A percentile compares a stretch with the other conserved stretches of the same genome.
Evolutionary conservation across 2,797 vertebrate genomes (phyloP).

Genomic region (Limosa lapponica): DNA sequence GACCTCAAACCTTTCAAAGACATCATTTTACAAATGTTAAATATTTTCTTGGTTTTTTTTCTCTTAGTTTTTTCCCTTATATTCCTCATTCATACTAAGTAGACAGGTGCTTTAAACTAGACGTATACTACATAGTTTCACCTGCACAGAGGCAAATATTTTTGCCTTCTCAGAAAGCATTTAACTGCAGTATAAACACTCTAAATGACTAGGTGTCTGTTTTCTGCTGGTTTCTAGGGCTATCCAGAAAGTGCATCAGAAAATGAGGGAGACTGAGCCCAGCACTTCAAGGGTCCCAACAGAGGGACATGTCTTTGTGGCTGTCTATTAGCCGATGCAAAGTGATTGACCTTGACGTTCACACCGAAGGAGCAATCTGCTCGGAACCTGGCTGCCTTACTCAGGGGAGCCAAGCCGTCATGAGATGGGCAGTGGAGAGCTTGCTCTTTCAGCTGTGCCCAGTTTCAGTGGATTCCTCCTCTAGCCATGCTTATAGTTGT

Average conservation of each 20-base stretch:
- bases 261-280: not conserved
- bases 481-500: not conserved
- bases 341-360: not conserved
- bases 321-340: not conserved
- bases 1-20: not conserved
- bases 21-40: not conserved
- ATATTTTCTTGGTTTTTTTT: not conserved
- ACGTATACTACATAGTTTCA: not conserved
- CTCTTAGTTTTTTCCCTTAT: not conserved
- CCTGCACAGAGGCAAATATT: not conserved
- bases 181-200: not conserved
- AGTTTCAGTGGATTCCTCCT: not conserved
- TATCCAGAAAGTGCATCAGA: not conserved
- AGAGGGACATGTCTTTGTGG: not conserved
- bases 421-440: not conserved
- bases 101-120: not conserved
- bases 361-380: not conserved
- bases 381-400: not conserved
- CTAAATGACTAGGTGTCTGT: not conserved
- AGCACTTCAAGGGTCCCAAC: not conserved
- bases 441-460: not conserved
- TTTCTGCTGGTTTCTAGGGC: not conserved
- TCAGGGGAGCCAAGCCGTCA: not conserved
- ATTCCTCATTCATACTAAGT: not conserved
- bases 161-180: not conserved